Base-by-base conservation (phyloP, 2,888 invertebrate genomes). In the Bombyx huttoni region DNA sequence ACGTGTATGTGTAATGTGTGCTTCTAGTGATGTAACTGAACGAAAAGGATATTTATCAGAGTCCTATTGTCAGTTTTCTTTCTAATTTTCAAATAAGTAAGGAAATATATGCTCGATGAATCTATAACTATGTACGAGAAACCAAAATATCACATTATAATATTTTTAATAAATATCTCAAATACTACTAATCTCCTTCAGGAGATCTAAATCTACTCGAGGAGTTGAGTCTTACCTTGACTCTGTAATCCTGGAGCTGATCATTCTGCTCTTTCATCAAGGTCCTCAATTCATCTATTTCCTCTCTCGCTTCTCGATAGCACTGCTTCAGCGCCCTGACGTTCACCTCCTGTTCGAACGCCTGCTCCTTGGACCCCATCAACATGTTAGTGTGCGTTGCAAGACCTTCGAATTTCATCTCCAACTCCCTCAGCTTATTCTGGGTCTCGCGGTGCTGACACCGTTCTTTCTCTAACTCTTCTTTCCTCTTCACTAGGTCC, bases 241-340 rank as follows among this genome's bases (percentile, higher is more conserved):
- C 91, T 51, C 93, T 86, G 66, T 93, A 94, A 62, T 93, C 92
- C 58, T 92, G 92, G 8, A 93, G 67, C 70, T 93, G 93, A 8
- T 86, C 83, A 51, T 91, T 90, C 64, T 92, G 92, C 59, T 93
- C 93, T 60, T 92, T 91, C 63, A 92, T 87, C 33, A 92, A 68
- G 0, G 84, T 81, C 49, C 92, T 78, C 48, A 92, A 65, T 61
- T 93, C 92, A 13, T 92, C 92, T 7, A 88, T 81, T 55, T 88
- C 75, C 78, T 87, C 73, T 75, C 79, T 75, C 67, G 92, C 77
- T 87, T 92, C 70, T 81, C 81, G 72, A 90, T 93, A 78, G 90
- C 93, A 83, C 89, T 81, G 81, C 58, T 85, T 86, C 48, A 87
- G 57, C 0, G 81, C 65, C 10, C 81, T 64, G n/a, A 85, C 81